phyloP scores from a whole-genome alignment of 2,888 invertebrate genomes.

The Protonemura montana region DNA sequence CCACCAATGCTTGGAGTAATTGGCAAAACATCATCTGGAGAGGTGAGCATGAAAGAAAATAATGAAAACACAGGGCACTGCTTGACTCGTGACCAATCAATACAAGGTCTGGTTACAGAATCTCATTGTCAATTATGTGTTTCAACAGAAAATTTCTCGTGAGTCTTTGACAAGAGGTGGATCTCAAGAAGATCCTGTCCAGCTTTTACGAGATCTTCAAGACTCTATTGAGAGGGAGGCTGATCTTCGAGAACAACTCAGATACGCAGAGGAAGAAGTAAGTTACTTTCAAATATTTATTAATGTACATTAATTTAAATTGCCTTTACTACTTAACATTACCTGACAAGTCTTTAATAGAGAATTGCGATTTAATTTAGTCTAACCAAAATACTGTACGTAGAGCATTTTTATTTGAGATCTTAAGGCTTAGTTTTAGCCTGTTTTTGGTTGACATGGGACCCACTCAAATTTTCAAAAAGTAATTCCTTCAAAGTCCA shows the following conservation, averaged over 20 bases:
- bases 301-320: no score
- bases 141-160: conserved; percentile 70
- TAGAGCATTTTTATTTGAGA: no score
- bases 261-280: conserved; percentile 93
- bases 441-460: background rate
- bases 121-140: background rate
- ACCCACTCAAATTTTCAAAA: no score
- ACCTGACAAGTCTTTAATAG: no score
- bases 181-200: conserved; percentile 82
- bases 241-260: conserved; percentile 89
- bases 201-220: conserved; percentile 84
- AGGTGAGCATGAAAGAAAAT: conserved; percentile 58
- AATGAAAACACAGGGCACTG: no score
- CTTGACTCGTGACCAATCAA: no score
- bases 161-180: conserved; percentile 79
- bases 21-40: conserved; percentile 67
- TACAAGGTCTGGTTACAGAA: no score
- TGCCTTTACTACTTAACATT: no score
- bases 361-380: background rate
- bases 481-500: no score
- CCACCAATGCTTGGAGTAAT: conserved; percentile 65
- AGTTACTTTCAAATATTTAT: no score
- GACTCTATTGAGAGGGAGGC: conserved; percentile 93
- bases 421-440: background rate
- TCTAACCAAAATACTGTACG: background rate